Evolutionary conservation across 2,113 vertebrate species (phyloP).

Genomic region (Neodon shergylaensis): DNA sequence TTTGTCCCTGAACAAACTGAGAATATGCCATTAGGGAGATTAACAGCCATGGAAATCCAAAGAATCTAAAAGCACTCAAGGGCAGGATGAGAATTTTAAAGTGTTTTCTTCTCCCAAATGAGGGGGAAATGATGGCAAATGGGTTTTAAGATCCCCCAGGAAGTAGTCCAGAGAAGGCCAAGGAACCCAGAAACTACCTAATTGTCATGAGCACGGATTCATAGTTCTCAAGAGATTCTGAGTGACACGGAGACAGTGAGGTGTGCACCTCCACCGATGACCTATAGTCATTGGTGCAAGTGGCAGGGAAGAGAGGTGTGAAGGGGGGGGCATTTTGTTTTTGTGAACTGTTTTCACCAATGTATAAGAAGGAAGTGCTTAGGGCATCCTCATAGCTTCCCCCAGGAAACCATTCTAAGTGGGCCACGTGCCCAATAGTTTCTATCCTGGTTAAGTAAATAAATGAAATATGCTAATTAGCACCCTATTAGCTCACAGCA

Average conservation of each 20-base stretch:
- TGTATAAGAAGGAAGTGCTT: conserved; percentile 70
- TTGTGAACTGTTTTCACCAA: conserved; percentile 78
- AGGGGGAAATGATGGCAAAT: conserved; percentile 45
- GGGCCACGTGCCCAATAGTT: conserved; percentile 87
- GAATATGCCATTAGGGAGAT: conserved; percentile 51
- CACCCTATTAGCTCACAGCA: conserved; percentile 89
- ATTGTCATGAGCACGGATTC: neutral
- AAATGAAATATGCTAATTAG: conserved; percentile 92
- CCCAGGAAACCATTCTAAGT: conserved; percentile 86
- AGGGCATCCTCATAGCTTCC: conserved; percentile 82
- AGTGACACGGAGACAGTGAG: conserved; percentile 7
- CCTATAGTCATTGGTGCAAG: conserved; percentile 36
- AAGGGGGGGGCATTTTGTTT: conserved; percentile 47
- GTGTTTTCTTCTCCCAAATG: neutral
- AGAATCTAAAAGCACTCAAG: conserved; percentile 15
- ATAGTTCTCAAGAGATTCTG: neutral
- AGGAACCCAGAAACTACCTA: neutral
- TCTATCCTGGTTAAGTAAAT: conserved; percentile 89
- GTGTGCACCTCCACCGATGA: neutral
- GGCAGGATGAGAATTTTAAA: neutral
- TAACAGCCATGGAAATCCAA: conserved; percentile 25
- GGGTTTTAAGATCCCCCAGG: conserved; percentile 41
- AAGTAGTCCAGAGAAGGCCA: neutral
- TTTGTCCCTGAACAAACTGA: conserved; percentile 57
- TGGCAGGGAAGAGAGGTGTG: neutral